Conservation (phyloP, 2,113 vertebrate species). For the Tretioscincus oriximinensis region DNA sequence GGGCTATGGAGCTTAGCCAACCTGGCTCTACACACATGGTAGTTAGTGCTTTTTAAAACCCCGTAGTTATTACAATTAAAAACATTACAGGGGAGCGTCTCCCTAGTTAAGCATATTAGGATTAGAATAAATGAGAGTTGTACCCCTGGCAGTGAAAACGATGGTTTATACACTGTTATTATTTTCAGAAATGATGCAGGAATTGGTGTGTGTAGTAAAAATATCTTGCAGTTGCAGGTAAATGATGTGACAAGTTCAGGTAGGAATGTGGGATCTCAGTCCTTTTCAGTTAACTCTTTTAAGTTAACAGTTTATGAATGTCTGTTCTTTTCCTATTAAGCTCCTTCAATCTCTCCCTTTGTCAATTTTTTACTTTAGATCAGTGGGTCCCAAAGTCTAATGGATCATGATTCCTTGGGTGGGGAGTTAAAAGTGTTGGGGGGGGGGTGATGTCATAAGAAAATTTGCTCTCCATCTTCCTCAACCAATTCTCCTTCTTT, state of each 20-base stretch:
- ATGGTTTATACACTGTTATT: slow-evolving; percentile 44
- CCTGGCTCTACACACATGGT: slow-evolving; percentile 34
- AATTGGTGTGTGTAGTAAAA: slow-evolving; percentile 15
- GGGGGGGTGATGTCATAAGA: too few species aligned
- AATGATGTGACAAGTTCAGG: accelerated
- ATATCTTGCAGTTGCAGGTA: neutral
- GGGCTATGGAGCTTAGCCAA: slow-evolving; percentile 53
- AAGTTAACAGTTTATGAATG: too few species aligned
- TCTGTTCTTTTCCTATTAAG: neutral
- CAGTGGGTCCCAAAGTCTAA: too few species aligned
- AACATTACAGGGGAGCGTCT: slow-evolving; percentile 37
- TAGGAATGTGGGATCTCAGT: neutral
- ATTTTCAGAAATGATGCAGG: slow-evolving; percentile 41
- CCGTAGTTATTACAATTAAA: slow-evolving; percentile 61
- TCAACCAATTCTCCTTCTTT: too few species aligned
- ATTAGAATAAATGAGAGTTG: slow-evolving; percentile 53
- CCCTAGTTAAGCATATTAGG: slow-evolving; percentile 53
- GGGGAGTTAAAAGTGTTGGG: too few species aligned
- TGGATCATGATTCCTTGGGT: too few species aligned
- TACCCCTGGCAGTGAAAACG: slow-evolving; percentile 33
- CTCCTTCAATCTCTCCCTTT: neutral
- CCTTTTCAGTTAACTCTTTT: neutral
- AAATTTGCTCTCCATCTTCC: too few species aligned
- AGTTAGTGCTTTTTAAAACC: slow-evolving; percentile 49
- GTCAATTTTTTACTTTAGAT: too few species aligned